Conservation (phyloP, 2,888 invertebrate species). For the Trichogramma evanescens region DNA sequence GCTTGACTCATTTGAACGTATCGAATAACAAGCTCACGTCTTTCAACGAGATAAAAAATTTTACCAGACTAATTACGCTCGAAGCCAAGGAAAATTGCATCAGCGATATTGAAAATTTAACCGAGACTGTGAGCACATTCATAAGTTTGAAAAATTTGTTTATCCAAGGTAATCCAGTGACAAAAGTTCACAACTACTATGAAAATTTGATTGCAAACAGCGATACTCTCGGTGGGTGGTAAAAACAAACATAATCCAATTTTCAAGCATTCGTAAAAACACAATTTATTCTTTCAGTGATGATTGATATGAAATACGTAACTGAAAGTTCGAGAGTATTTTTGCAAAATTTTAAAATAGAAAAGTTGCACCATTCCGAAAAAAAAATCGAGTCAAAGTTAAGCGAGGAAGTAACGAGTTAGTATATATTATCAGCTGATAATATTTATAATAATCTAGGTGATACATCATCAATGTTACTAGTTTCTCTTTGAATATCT, state of each 20-base stretch:
- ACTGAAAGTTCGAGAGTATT: conserved; percentile 57
- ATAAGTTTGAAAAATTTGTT: conserved; percentile 52
- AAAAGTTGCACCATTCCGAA: conserved; percentile 43
- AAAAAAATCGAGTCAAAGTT: conserved; percentile 30
- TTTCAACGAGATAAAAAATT: conserved; percentile 51
- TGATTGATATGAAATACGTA: conserved; percentile 56
- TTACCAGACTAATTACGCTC: conserved; percentile 52
- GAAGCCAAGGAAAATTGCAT: conserved; percentile 57
- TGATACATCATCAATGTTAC: no score
- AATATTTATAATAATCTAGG: not conserved
- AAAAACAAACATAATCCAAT: not conserved
- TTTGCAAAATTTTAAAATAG: conserved; percentile 57
- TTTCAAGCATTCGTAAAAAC: not conserved
- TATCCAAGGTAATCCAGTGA: conserved; percentile 60
- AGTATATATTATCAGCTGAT: not conserved
- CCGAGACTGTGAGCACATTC: conserved; percentile 53
- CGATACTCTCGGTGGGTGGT: conserved; percentile 51
- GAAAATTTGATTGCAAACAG: conserved; percentile 62
- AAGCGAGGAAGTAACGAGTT: conserved; percentile 36
- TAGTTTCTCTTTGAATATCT: not conserved
- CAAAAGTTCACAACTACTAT: conserved; percentile 58
- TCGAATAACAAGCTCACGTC: conserved; percentile 58
- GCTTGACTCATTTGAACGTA: conserved; percentile 56
- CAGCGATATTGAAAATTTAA: conserved; percentile 51
- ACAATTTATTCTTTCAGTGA: conserved; percentile 45